Base-by-base conservation (phyloP, 2,888 invertebrate genomes). In the Acholoe squamosa region DNA sequence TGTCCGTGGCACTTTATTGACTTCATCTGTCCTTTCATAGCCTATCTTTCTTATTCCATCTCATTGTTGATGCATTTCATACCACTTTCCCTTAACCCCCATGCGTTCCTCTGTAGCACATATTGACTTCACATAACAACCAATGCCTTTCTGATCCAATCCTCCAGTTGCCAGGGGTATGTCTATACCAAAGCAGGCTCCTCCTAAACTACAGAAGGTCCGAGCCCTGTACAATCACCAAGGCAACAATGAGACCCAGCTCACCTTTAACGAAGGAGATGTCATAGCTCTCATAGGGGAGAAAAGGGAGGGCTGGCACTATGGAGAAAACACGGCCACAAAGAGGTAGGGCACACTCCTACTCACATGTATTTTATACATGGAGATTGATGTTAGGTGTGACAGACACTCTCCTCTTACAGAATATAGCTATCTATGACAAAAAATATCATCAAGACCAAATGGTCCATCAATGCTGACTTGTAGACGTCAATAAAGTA, bases 221-320 rank as follows among this genome's bases (percentile, higher is more conserved):
- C 97, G 98, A 92, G 98, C 98, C 16, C 96, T 98, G 61, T 98
- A 98, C 95, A 98, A 98, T 25, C 99, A 99, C 96, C 97, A 98
- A 91, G 98, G 98, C 56, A 96, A 98, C 92, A 97, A 98, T 10
- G 98, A 98, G 95, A 98, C 98, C 96, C 98, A 99, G 96, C 97
- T 99, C 91, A 98, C 98, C 95, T 99, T 99, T 96, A 97, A 98
- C 92, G 98, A 98, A 96, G 98, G 98, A 92, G 99, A 99, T 96
- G 97, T 98, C 91, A 97, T 99, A 90, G 97, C 98, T 12, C 96
- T 98, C 92, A 97, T 98, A 94, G 99, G 98, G 33, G 98, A 98
- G 94, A 97, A 98, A 93, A 98, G 98, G 93, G 98, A 98, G 95
- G 99, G 99, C 34, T 99, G 99, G 99, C 98, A 99, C 96, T 99